phyloP scores from a whole-genome alignment of 2,797 vertebrate genomes.

The Anniella stebbinsi region DNA sequence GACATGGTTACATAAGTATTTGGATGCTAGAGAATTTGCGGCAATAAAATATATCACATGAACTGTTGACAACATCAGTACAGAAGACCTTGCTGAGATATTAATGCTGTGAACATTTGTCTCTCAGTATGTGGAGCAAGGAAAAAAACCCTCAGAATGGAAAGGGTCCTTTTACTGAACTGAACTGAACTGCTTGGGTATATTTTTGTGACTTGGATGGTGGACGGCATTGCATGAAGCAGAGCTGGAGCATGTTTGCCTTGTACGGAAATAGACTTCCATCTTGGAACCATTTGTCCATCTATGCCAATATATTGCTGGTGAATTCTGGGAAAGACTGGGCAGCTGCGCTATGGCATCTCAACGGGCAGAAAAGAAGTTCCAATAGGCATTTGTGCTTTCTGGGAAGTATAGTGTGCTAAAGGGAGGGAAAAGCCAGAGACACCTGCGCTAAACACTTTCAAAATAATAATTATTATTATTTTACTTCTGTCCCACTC shows the following conservation, averaged over 20 bases:
- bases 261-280: background rate
- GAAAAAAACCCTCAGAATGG: background rate
- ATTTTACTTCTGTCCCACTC: background rate
- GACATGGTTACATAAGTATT: background rate
- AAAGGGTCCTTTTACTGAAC: slow-evolving; percentile 11
- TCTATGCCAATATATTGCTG: slow-evolving; percentile 9
- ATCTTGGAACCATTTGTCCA: slow-evolving; percentile 3
- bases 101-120: slow-evolving; percentile 2
- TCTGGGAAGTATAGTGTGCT: background rate
- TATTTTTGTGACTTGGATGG: slow-evolving; percentile 30
- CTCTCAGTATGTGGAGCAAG: background rate
- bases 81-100: background rate
- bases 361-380: slow-evolving; percentile 14
- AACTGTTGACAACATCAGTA: slow-evolving; percentile 16
- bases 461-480: background rate
- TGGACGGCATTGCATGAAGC: background rate
- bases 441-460: background rate
- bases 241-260: background rate
- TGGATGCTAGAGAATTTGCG: slow-evolving; percentile 30
- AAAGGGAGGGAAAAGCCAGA: background rate
- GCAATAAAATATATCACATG: background rate
- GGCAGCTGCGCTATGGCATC: slow-evolving; percentile 11
- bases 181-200: background rate
- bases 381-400: background rate
- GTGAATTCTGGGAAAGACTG: background rate